These are phyloP conservation scores for Lycaon pictus DNA, from an alignment of 2,113 vertebrate species.

Conservation along the genomic window DNA sequence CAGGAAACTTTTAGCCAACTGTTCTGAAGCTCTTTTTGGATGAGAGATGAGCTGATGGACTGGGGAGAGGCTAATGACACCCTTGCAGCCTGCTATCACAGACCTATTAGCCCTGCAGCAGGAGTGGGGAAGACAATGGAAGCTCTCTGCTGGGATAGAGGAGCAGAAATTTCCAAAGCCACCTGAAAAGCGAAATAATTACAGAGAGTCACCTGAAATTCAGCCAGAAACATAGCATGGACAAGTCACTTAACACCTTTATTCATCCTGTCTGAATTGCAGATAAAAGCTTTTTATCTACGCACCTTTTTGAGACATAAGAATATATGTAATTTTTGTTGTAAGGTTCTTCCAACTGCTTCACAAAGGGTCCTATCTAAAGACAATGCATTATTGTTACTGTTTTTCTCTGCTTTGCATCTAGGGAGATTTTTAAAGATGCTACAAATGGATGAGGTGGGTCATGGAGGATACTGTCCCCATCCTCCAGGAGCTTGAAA, in stretches of 20 bases:
- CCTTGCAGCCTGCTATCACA: constrained; percentile 51
- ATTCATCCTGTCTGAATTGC: constrained; percentile 63
- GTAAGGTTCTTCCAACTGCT: constrained; percentile 55
- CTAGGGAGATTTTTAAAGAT: constrained; percentile 49
- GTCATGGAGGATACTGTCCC: not conserved
- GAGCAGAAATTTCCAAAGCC: constrained; percentile 65
- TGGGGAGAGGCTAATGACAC: constrained; percentile 66
- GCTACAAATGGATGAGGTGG: not conserved
- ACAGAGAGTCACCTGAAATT: constrained; percentile 72
- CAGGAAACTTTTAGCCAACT: constrained; percentile 63
- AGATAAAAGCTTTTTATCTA: constrained; percentile 72
- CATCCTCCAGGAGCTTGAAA: not conserved
- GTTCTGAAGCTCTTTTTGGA: constrained; percentile 59
- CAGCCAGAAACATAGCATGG: constrained; percentile 63
- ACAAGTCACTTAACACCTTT: constrained; percentile 70
- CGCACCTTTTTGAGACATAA: constrained; percentile 17
- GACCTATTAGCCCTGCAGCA: constrained; percentile 46
- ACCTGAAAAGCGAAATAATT: constrained; percentile 77
- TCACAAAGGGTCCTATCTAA: constrained; percentile 6
- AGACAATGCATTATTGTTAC: constrained; percentile 49
- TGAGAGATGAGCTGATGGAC: constrained; percentile 44
- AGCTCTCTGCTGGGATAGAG: not conserved
- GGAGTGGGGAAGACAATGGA: constrained; percentile 58
- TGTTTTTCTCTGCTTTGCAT: constrained; percentile 42
- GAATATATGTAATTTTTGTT: constrained; percentile 62